Conservation (phyloP, 2,888 invertebrate species). For the Acanthacorydalis orientalis region DNA sequence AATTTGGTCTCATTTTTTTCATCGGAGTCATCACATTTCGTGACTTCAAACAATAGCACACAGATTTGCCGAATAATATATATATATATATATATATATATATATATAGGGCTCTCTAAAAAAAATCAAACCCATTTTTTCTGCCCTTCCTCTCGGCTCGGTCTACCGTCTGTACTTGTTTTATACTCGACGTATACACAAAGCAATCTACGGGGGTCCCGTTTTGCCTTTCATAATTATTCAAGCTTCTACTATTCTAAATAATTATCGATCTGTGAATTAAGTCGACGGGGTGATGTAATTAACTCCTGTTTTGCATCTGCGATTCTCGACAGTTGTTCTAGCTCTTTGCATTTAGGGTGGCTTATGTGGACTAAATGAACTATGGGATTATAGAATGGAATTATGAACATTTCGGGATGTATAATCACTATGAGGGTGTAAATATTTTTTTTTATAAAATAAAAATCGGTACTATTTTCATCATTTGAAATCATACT, state of each 20-base stretch:
- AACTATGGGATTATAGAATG: no score
- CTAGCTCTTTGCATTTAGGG: neutral
- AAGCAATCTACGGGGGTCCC: neutral
- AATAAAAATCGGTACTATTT: no score
- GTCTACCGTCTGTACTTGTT: neutral
- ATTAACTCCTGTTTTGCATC: constrained; percentile 3
- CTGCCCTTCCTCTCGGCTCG: no score
- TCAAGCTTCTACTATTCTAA: neutral
- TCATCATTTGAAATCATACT: no score
- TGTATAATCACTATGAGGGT: no score
- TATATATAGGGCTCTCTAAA: no score
- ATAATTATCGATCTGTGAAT: constrained; percentile 3
- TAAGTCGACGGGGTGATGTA: constrained; percentile 1
- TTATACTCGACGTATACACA: neutral
- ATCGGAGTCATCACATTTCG: constrained; percentile 9
- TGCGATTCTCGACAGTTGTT: neutral
- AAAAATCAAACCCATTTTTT: no score
- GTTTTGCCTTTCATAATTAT: neutral
- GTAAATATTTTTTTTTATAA: no score
- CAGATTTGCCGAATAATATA: constrained; percentile 15
- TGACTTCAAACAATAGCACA: constrained; percentile 19
- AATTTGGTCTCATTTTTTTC: no score
- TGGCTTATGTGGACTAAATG: no score
- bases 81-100: no score
- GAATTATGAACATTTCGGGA: no score